These are phyloP conservation scores for Aramus guarauna DNA, from an alignment of 2,113 vertebrate species.

Conservation along the genomic window DNA sequence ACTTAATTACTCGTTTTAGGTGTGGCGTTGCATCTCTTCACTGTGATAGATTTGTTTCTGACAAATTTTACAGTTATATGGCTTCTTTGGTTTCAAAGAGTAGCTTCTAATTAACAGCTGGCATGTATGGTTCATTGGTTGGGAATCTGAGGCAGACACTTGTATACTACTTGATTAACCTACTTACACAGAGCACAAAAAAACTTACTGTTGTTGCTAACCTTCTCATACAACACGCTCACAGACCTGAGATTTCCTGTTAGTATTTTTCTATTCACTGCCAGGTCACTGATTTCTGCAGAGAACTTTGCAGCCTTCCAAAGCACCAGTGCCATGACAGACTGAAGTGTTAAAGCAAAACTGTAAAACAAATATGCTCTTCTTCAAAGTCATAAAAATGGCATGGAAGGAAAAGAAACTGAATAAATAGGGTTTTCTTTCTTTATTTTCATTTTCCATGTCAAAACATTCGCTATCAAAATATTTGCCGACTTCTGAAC, in stretches of 20 bases:
- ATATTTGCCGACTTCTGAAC: not conserved
- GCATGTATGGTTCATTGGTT: not conserved
- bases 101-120: not conserved
- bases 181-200: not conserved
- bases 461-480: not conserved
- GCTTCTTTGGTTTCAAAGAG: not conserved
- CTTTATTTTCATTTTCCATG: not conserved
- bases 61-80: not conserved
- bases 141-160: not conserved
- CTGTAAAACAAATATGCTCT: not conserved
- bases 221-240: not conserved
- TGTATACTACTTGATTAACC: not conserved
- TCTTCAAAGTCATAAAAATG: not conserved
- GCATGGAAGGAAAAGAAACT: not conserved
- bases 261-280: not conserved
- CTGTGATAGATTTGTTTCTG: not conserved
- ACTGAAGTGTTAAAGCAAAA: not conserved
- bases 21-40: not conserved
- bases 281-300: not conserved
- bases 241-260: not conserved
- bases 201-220: not conserved
- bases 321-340: not conserved
- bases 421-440: not conserved
- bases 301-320: not conserved
- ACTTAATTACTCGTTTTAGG: not conserved